Evolutionary conservation across 1,140 invertebrate genomes (phyloP).

Genomic region (Globodera rostochiensis): DNA sequence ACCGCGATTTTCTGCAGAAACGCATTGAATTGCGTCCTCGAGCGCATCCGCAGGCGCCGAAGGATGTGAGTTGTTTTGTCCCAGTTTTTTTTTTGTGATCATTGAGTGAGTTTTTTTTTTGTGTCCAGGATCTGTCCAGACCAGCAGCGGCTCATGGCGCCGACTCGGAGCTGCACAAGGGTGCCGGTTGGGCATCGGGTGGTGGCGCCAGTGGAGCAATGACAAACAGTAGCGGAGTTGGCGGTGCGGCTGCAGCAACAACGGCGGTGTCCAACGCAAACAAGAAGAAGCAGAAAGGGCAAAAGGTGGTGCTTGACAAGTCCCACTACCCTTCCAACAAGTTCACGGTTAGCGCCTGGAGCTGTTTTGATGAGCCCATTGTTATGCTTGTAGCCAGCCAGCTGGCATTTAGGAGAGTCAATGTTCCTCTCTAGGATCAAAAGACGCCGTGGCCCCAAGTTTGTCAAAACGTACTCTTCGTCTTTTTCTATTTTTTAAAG

Average conservation of each 20-base stretch:
- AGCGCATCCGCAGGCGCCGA: conserved; percentile 23
- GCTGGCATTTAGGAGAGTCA: too few species aligned
- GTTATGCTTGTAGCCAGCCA: too few species aligned
- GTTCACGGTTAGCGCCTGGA: neutral
- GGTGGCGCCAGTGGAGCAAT: conserved; percentile 2
- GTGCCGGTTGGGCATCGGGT: conserved; percentile 26
- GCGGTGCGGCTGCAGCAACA: neutral
- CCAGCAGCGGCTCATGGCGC: conserved; percentile 39
- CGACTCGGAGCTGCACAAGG: conserved; percentile 15
- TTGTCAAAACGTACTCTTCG: too few species aligned
- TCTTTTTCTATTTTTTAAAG: too few species aligned
- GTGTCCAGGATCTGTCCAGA: conserved; percentile 46
- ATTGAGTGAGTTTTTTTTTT: neutral
- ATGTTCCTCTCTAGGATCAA: too few species aligned
- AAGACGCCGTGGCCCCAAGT: too few species aligned
- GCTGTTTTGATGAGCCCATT: too few species aligned
- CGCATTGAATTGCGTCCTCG: conserved; percentile 50
- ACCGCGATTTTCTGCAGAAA: conserved; percentile 53
- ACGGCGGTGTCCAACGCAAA: conserved; percentile 22
- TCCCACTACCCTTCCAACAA: neutral
- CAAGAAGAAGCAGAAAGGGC: conserved; percentile 19
- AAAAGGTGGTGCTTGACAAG: neutral
- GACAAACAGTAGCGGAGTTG: conserved; percentile 20
- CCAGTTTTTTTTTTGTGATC: neutral
- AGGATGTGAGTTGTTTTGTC: conserved; percentile 42